These are phyloP conservation scores for Sminthurides bifidus DNA, from an alignment of 1,140 invertebrate species.

Conservation along the genomic window DNA sequence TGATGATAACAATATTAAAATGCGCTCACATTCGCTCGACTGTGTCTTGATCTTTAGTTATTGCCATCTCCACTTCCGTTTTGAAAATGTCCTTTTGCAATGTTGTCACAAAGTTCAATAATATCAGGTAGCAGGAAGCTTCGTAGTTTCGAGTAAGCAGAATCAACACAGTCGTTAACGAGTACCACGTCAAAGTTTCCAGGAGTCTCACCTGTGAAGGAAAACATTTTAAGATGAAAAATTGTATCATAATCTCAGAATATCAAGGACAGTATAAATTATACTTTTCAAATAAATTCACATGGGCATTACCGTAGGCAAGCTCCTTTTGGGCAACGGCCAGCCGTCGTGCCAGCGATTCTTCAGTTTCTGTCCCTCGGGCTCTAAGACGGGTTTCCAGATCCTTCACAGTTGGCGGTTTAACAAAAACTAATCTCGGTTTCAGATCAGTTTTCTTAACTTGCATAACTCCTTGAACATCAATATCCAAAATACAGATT, in stretches of 20 bases:
- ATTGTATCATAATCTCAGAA: background rate
- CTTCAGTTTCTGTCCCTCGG: slow-evolving; percentile 80
- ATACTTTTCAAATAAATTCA: background rate
- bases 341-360: slow-evolving; percentile 63
- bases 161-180: slow-evolving; percentile 82
- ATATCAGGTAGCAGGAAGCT: slow-evolving; percentile 53
- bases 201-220: slow-evolving; percentile 48
- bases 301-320: slow-evolving; percentile 54
- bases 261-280: background rate
- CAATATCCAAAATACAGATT: slow-evolving; percentile 91
- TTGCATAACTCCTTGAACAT: slow-evolving; percentile 88
- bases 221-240: slow-evolving; percentile 21
- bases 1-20: too few species aligned
- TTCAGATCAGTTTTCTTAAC: slow-evolving; percentile 73
- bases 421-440: slow-evolving; percentile 80
- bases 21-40: too few species aligned
- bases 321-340: slow-evolving; percentile 63
- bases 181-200: slow-evolving; percentile 84
- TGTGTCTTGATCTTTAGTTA: background rate
- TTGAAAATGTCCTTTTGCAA: background rate
- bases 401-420: slow-evolving; percentile 72
- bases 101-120: slow-evolving; percentile 32
- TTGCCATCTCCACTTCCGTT: slow-evolving; percentile 6
- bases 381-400: slow-evolving; percentile 62
- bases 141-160: slow-evolving; percentile 67